phyloP scores from a whole-genome alignment of 2,797 vertebrate species.

The Tragelaphus eurycerus region DNA sequence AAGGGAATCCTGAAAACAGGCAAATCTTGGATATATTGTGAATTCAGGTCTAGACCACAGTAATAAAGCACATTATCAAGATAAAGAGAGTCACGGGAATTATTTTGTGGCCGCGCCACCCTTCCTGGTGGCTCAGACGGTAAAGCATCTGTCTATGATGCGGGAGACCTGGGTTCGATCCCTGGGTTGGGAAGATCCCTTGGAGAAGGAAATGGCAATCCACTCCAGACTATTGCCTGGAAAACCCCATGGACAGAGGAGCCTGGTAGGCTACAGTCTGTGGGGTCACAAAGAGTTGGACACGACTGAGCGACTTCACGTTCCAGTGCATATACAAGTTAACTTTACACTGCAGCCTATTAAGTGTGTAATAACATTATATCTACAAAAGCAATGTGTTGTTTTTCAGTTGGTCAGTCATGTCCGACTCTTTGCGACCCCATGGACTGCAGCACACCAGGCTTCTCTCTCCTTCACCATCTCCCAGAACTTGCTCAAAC shows the following conservation, averaged over 20 bases:
- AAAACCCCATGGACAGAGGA: too few relatives aligned
- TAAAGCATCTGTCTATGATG: too few relatives aligned
- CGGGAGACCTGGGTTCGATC: too few relatives aligned
- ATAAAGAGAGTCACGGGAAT: neutral
- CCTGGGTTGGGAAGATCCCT: too few relatives aligned
- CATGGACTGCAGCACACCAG: neutral
- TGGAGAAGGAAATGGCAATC: too few relatives aligned
- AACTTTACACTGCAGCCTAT: neutral
- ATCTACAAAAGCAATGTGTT: neutral
- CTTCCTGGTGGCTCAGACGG: too few relatives aligned
- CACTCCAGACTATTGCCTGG: too few relatives aligned
- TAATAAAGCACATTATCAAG: neutral
- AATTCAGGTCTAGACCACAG: neutral
- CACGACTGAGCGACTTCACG: too few relatives aligned
- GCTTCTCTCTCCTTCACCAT: neutral
- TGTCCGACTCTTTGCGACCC: accelerated
- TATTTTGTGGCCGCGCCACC: neutral
- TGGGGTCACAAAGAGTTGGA: too few relatives aligned
- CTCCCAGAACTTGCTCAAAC: neutral
- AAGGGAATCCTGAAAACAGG: neutral
- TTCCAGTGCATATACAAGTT: neutral
- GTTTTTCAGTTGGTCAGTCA: neutral
- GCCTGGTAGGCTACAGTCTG: too few relatives aligned
- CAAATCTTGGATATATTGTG: neutral
- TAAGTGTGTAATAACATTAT: neutral